Evolutionary conservation across 30 jellyfish, hydroid and myxozoan species (phyloP), one percentile per base, ranked within the genome.

Genomic region (Hydractinia echinata): DNA sequence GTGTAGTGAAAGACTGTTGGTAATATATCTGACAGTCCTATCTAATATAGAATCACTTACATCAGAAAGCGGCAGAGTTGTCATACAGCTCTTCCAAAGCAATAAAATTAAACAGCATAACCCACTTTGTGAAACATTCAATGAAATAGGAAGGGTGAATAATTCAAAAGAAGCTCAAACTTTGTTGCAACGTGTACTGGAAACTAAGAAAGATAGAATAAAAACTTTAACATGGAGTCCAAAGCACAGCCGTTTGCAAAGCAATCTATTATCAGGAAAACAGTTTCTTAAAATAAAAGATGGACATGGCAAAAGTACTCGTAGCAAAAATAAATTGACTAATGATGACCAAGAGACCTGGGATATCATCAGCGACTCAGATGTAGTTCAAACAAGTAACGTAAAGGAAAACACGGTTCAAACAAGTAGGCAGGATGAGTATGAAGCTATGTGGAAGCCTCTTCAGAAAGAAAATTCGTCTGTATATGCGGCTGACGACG

Each of bases 131-230:
- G 39, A 64, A 64, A 51, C 39, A 64, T 64, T 64, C 74, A 64
- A 64, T 64, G 9, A 44, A n/a, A 64, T 64, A n/a, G 74, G 74
- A n/a, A 44, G 18, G 7, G 4, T 64, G 74, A 64, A 51, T 6
- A 13, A 64, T 64, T 8, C 74, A 64, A 8, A 6, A n/a, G 18
- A 64, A 64, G 74, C 74, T 13, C 74, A 51, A 64, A 64, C 19
- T 64, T 51, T 64, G 18, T 51, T 64, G 9, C 51, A 64, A 13
- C 51, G 39, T 7, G 39, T 64, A 51, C 74, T 64, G 7, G 39
- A 51, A n/a, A 64, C 10, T 44, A 64, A 64, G 74, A 13, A 64
- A n/a, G 74, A 64, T 51, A 64, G 74, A 51, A n/a, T 64, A 64
- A n/a, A 44, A 6, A 64, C 39, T 64, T 64, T n/a, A 7, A 64